Evolutionary conservation across 2,797 vertebrate species (phyloP), one percentile per base, ranked within the genome.

Genomic region (Choloepus didactylus): DNA sequence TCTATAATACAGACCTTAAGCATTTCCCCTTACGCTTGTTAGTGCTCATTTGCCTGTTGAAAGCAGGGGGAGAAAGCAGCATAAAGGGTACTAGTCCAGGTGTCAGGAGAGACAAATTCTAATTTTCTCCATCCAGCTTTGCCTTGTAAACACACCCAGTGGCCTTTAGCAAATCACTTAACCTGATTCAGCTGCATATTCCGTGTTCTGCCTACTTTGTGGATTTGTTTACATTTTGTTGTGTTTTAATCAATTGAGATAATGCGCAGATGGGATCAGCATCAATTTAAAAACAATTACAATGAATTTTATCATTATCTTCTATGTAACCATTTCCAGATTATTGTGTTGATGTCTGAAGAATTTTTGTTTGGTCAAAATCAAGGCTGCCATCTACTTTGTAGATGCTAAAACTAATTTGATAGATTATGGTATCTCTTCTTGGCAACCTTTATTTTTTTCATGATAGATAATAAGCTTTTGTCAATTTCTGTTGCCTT

Each of bases 341-440:
- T 77, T 88, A 10, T 85, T 89, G 89, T 85, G n/a, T 85, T 95
- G 95, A 60, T 84, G 46, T 85, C 81, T 89, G 23, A 93, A 94
- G 60, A 92, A 72, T 67, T 76, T n/a, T n/a, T n/a, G n/a, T 46
- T 31, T 46, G 60, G 27, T 96, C 49, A 79, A n/a, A 88, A 27
- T 95, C 86, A 95, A 81, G 41, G 62, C 11, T 38, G 31, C 31
- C 79, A 16, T 90, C 38, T 80, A 44, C 60, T 64, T 93, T 73
- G 59, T 69, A 87, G 46, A 56, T 82, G 73, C 5, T 80, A 76
- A 92, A 95, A 46, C 54, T 89, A 93, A 85, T 96, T 59, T 84
- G n/a, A 79, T 93, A 89, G 56, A 88, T 90, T 89, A 54, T 92
- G 11, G 9, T 85, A 49, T 81, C 23, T 90, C 41, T 94, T 54